Base-by-base conservation (phyloP, 2,797 vertebrate genomes). In the Kryptopterus vitreolus region DNA sequence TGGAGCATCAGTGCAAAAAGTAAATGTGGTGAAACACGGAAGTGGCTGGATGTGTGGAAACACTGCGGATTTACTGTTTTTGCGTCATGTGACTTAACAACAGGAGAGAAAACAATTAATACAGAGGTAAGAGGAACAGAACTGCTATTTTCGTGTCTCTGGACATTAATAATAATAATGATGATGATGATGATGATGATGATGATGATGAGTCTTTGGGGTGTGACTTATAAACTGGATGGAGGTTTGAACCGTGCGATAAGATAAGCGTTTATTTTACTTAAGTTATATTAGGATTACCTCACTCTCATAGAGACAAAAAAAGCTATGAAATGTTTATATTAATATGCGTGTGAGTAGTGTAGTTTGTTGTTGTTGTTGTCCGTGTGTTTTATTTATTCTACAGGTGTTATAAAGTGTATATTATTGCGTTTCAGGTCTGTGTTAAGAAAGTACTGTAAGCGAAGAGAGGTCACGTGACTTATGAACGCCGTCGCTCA, bases 81-180 rank as follows among this genome's bases (percentile, higher is more conserved):
- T 26, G 0, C 55, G 3, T 26, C 8, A 22, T 7, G 66, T 20
- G 22, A 12, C 35, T 35, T 18, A 12, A 13, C 13, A 26, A 1
- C n/a, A 50, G 24, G 46, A 16, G 3, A 29, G 66, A 31, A 50
- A 46, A 0, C 7, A 43, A n/a, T 24, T 7, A 43, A 12, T 53
- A 16, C 10, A 24, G 4, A 22, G 50, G 29, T 53, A 33, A 55
- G 29, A 11, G n/a, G n/a, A 53, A 8, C 12, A 16, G 0, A 46
- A 24, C 18, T 3, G 12, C 2, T 46, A 46, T 24, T 43, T 5
- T 0, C 0, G 0, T n/a, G 4, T 26, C 38, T 9, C 1, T 38
- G 2, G 38, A 43, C 13, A 2, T 1, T 13, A 43, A 8, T 68
- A 24, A 66, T 43, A 24, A 69, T n/a, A n/a, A n/a, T n/a, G n/a